Base-by-base conservation (phyloP, 2,113 vertebrate genomes). In the Hymenochirus boettgeri region DNA sequence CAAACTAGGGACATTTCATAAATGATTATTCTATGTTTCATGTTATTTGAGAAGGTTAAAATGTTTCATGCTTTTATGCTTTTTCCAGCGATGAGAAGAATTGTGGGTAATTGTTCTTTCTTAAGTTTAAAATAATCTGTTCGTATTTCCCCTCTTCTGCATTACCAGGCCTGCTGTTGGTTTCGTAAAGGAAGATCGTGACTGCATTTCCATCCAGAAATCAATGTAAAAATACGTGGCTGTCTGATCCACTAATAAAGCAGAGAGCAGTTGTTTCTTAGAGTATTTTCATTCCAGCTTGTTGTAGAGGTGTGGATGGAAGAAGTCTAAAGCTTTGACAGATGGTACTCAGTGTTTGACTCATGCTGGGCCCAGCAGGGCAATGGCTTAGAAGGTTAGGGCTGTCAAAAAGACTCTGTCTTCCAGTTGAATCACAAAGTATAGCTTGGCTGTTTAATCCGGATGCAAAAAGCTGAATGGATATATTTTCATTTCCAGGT, bases 331-430 rank as follows among this genome's bases (percentile, higher is more conserved):
- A 88, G 89, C 91, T 91, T 89, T 91, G 92, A 95, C 95, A 97
- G 95, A 96, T 96, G 95, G 94, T 90, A 89, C 88, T 91, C 92
- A 93, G 91, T 80, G 80, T 85, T 85, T 86, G 89, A 83, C 86
- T 89, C 95, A 91, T 79, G 92, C 94, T 83, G 92, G 83, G 92
- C 94, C 87, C 95, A 94, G 94, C 93, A 87, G 93, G 94, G 86
- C 88, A 79, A 80, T 89, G 88, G 92, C 92, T 95, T 94, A 91
- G 90, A 91, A 93, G 93, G 94, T 94, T 94, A 91, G 89, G 86
- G 89, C 91, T 95, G 93, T 96, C 93, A 94, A 88, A 94, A 93
- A 89, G 90, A 91, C 90, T 97, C 89, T 94, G 90, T 90, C 93
- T 92, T 90, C 90, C 90, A 86, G 91, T 82, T 87, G 89, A 92